Percentiles rank a stretch among this genome's conserved stretches.
Evolutionary conservation across 1,140 invertebrate genomes (phyloP).

Genomic region (Megalopta genalis): DNA sequence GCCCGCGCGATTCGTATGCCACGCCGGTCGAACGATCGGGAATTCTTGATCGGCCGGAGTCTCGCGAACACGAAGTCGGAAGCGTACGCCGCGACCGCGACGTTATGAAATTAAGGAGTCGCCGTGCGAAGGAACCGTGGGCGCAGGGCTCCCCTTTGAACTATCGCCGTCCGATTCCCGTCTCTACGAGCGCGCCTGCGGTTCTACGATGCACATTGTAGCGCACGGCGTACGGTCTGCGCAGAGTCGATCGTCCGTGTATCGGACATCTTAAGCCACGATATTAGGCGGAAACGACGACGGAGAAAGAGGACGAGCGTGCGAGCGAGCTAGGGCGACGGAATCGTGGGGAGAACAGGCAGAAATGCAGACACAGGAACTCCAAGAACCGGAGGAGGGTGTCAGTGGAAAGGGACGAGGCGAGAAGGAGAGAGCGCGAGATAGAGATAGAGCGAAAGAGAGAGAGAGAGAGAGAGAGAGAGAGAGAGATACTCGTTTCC

Average conservation of each 20-base stretch:
- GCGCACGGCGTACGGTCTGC: constrained; percentile 25
- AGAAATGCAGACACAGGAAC: constrained; percentile 37
- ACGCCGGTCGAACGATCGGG: not conserved
- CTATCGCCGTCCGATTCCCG: not conserved
- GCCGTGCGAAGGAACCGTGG: not conserved
- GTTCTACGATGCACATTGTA: too few relatives aligned
- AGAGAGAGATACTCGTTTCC: constrained; percentile 49
- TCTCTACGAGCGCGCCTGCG: not conserved
- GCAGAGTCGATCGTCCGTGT: constrained; percentile 55
- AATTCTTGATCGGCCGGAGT: not conserved
- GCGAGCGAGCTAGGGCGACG: not conserved
- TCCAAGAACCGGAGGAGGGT: not conserved
- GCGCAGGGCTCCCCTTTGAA: not conserved
- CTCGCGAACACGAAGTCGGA: not conserved
- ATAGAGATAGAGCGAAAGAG: constrained; percentile 19
- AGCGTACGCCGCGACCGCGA: not conserved
- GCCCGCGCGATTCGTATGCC: not conserved
- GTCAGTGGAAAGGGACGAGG: constrained; percentile 3
- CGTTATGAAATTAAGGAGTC: too few relatives aligned
- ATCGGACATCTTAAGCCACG: constrained; percentile 62
- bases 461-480: constrained; percentile 12
- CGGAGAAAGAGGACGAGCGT: constrained; percentile 9
- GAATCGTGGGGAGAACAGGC: not conserved
- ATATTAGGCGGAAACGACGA: constrained; percentile 51
- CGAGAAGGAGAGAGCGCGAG: constrained; percentile 15